phyloP scores from a whole-genome alignment of 1,140 invertebrate species.

The Papilio glaucus region DNA sequence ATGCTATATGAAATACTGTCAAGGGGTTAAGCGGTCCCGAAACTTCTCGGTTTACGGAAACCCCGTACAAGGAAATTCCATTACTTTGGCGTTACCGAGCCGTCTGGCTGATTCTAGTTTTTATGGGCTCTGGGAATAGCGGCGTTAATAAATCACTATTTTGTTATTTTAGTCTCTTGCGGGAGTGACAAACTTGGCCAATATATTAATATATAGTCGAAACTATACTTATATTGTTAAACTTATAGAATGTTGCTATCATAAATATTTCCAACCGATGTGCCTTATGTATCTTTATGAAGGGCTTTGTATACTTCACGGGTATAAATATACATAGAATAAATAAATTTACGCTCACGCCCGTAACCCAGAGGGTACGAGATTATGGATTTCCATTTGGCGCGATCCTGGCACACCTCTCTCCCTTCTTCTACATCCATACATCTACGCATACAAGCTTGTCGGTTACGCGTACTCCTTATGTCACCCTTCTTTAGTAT shows the following conservation, averaged over 20 bases:
- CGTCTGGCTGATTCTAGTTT: constrained; percentile 52
- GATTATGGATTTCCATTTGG: too few species aligned
- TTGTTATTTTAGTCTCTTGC: constrained; percentile 9
- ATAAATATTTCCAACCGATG: background rate
- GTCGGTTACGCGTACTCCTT: too few species aligned
- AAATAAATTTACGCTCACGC: too few species aligned
- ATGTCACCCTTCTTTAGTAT: too few species aligned
- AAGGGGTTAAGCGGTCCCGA: constrained; percentile 64
- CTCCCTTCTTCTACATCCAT: too few species aligned
- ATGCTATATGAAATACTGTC: constrained; percentile 57
- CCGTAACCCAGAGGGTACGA: too few species aligned
- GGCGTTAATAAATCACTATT: constrained; percentile 58
- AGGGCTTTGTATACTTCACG: background rate
- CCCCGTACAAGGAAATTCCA: constrained; percentile 68
- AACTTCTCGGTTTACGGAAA: constrained; percentile 62
- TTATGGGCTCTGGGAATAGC: constrained; percentile 55
- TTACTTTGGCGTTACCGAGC: constrained; percentile 56
- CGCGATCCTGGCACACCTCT: too few species aligned
- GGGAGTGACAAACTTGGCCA: constrained; percentile 3
- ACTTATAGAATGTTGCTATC: constrained; percentile 4
- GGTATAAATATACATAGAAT: too few species aligned
- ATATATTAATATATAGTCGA: background rate
- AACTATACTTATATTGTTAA: constrained; percentile 21
- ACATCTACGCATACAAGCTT: too few species aligned
- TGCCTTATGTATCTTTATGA: background rate